Evolutionary conservation across 2,113 vertebrate species (phyloP).

Genomic region (Chauna torquata): DNA sequence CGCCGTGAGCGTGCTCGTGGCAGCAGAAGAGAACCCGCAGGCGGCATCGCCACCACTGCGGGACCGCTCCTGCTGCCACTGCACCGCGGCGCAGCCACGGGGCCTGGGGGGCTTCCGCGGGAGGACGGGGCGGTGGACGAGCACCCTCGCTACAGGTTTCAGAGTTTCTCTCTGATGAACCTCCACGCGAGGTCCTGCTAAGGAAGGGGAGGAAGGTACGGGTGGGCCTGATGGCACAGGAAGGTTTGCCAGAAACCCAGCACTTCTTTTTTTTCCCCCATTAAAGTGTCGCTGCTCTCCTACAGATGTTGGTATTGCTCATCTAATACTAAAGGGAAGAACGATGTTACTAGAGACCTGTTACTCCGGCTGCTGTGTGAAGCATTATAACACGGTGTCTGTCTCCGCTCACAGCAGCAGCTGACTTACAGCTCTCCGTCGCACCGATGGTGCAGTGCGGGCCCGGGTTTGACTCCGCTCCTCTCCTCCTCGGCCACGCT

Average conservation of each 20-base stretch:
- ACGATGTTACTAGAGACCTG: rapidly evolving
- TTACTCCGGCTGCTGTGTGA: not conserved
- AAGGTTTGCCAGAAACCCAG: not conserved
- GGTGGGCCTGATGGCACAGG: not conserved
- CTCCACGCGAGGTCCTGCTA: rapidly evolving
- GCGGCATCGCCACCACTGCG: not conserved
- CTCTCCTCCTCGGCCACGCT: not conserved
- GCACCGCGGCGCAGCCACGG: no score
- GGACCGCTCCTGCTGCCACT: no score
- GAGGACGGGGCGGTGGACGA: not conserved
- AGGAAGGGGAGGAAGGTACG: not conserved
- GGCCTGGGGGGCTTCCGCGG: no score
- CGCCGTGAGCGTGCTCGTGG: rapidly evolving
- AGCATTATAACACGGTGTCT: not conserved
- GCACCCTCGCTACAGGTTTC: not conserved
- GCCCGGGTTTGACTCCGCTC: not conserved
- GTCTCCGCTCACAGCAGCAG: not conserved
- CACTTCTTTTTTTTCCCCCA: not conserved
- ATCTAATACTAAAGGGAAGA: no score
- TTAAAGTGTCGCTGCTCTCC: not conserved
- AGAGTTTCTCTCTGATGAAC: not conserved
- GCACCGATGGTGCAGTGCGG: not conserved
- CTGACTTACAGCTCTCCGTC: not conserved
- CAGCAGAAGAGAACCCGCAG: not conserved
- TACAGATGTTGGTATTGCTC: not conserved